Conservation (phyloP, 1,140 invertebrate species). For the Drosophila virilis region DNA sequence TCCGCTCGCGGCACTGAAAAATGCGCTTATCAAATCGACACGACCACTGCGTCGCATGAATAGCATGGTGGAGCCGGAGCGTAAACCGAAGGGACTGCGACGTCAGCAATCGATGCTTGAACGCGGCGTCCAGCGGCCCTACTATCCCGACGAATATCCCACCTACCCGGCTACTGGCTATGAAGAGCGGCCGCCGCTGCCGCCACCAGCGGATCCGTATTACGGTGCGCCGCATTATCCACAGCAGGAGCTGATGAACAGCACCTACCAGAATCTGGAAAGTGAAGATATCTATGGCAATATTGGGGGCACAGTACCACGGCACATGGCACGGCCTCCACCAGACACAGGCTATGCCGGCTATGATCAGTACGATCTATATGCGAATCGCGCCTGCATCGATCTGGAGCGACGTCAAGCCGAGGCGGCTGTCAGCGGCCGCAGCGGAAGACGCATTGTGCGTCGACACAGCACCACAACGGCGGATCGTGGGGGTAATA, state of each 20-base stretch:
- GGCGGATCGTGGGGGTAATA: slow-evolving; percentile 65
- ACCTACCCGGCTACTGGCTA: slow-evolving; percentile 70
- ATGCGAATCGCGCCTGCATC: slow-evolving; percentile 82
- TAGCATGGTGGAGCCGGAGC: slow-evolving; percentile 81
- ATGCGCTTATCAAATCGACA: slow-evolving; percentile 77
- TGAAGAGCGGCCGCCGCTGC: slow-evolving; percentile 53
- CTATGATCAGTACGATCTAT: slow-evolving; percentile 80
- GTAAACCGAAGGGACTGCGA: slow-evolving; percentile 69
- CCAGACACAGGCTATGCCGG: slow-evolving; percentile 56
- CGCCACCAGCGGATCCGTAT: slow-evolving; percentile 55
- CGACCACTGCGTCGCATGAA: slow-evolving; percentile 77
- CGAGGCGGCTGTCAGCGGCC: slow-evolving; percentile 54
- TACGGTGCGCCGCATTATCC: slow-evolving; percentile 55
- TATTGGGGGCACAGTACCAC: slow-evolving; percentile 59
- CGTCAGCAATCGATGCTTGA: slow-evolving; percentile 84
- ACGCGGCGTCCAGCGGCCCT: slow-evolving; percentile 70
- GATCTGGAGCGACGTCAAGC: slow-evolving; percentile 79
- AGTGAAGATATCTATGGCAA: slow-evolving; percentile 81
- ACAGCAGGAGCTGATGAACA: slow-evolving; percentile 68
- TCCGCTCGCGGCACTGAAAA: slow-evolving; percentile 78
- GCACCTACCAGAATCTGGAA: slow-evolving; percentile 82
- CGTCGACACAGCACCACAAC: slow-evolving; percentile 81
- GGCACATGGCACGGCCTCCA: slow-evolving; percentile 39
- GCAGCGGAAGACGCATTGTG: slow-evolving; percentile 67
- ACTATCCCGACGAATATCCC: slow-evolving; percentile 81